These are phyloP conservation scores for Prionailurus viverrinus DNA, from an alignment of 2,113 vertebrate species.

Conservation along the genomic window DNA sequence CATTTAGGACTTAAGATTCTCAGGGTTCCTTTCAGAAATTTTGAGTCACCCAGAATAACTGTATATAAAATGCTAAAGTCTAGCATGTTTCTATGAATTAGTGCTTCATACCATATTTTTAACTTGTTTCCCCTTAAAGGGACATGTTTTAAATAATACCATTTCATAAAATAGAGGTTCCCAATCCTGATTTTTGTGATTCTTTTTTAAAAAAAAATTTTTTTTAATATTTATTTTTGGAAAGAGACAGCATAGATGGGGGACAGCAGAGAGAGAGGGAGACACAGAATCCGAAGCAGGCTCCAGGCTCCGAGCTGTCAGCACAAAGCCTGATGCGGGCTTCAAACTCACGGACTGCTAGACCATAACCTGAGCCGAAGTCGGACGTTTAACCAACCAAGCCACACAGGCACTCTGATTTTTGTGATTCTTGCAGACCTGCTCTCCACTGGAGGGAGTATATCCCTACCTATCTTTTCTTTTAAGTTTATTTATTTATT, in stretches of 20 bases:
- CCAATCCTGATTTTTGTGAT: background rate
- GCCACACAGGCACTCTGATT: background rate
- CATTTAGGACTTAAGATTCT: background rate
- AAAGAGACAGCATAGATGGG: no score
- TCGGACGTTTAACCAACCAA: no score
- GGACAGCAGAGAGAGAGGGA: no score
- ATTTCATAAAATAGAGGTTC: conserved; percentile 18
- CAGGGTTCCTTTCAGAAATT: conserved; percentile 42
- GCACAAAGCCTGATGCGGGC: no score
- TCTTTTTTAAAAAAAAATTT: background rate
- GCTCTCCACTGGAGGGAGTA: background rate
- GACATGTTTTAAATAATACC: background rate
- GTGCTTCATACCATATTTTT: conserved; percentile 4
- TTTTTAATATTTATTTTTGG: no score
- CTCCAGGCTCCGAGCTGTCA: no score
- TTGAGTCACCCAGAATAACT: conserved; percentile 29
- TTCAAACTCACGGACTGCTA: no score
- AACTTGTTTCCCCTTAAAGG: conserved; percentile 47
- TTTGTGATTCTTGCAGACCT: background rate
- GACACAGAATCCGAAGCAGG: no score
- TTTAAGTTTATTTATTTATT: no score
- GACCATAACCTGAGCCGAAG: no score
- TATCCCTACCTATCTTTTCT: background rate
- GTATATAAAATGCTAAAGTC: conserved; percentile 19
- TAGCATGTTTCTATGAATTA: conserved; percentile 42